phyloP scores from a whole-genome alignment of 2,888 invertebrate species.

The Stenodema calcarata region DNA sequence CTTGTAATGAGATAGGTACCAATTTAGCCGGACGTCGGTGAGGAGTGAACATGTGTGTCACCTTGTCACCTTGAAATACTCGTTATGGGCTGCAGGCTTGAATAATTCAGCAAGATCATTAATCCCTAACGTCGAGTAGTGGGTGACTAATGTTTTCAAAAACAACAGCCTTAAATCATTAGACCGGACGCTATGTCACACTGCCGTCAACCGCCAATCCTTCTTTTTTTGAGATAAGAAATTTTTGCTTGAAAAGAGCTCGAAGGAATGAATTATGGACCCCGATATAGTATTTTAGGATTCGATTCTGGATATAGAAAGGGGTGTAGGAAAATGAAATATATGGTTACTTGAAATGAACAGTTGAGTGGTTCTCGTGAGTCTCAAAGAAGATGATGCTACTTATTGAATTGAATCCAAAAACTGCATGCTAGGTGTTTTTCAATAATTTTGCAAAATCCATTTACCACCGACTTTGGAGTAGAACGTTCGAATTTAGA shows the following conservation, averaged over 20 bases:
- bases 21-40: not conserved
- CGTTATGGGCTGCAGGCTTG: not conserved
- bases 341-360: too few relatives aligned
- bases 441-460: too few relatives aligned
- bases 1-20: too few relatives aligned
- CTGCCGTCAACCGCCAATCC: not conserved
- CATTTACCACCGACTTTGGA: too few relatives aligned
- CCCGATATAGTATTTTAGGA: not conserved
- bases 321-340: too few relatives aligned
- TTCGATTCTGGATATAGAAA: too few relatives aligned
- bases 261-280: not conserved
- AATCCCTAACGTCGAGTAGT: not conserved
- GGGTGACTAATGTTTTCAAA: not conserved
- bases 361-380: too few relatives aligned
- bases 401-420: too few relatives aligned
- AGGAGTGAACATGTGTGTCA: not conserved
- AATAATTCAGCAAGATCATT: not conserved
- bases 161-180: not conserved
- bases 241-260: not conserved
- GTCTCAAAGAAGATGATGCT: too few relatives aligned
- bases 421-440: too few relatives aligned
- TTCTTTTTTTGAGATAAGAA: not conserved
- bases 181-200: not conserved
- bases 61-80: not conserved
- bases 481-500: too few relatives aligned